Conservation (phyloP, 2,888 invertebrate species). For the Coelogynopora nodosa region DNA sequence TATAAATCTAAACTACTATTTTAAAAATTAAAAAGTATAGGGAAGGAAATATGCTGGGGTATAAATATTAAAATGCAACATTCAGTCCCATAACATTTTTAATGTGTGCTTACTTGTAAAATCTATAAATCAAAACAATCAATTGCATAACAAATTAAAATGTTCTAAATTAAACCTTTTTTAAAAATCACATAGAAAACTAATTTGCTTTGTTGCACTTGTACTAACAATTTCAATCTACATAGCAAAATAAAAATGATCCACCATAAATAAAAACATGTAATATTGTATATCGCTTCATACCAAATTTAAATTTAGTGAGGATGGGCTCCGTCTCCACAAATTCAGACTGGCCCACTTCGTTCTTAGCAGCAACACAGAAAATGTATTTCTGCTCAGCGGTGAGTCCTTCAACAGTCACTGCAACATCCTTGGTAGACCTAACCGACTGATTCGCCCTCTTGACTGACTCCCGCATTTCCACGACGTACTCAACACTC, state of each 20-base stretch:
- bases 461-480: constrained; percentile 41
- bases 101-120: no score
- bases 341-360: constrained; percentile 43
- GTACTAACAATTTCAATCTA: neutral
- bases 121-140: no score
- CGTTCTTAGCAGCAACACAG: constrained; percentile 42
- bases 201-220: no score
- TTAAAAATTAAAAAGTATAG: no score
- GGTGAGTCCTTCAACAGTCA: constrained; percentile 1
- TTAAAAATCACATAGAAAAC: no score
- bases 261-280: neutral
- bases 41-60: no score
- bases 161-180: no score
- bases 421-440: neutral
- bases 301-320: constrained; percentile 38
- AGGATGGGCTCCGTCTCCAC: constrained; percentile 42
- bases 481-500: constrained; percentile 37
- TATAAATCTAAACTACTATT: no score
- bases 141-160: no score
- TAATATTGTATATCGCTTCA: no score
- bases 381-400: constrained; percentile 42
- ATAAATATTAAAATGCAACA: no score
- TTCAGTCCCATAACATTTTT: no score
- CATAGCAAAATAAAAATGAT: neutral
- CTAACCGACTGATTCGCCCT: neutral